Base-by-base conservation (phyloP, 2,888 invertebrate genomes). In the Lepetodrilus schrolli region DNA sequence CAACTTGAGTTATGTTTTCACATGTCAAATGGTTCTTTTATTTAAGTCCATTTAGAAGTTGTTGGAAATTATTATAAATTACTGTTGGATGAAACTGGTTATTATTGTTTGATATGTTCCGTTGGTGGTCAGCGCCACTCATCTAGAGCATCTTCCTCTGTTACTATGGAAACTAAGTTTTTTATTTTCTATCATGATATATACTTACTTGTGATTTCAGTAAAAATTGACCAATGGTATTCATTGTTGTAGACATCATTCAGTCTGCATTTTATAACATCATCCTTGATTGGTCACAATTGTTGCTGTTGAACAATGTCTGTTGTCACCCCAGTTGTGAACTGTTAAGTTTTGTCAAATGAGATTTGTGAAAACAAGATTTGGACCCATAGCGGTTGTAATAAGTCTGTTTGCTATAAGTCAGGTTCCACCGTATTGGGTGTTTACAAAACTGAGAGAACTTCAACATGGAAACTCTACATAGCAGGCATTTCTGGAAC, bases 221-320 rank as follows among this genome's bases (percentile, higher is more conserved):
- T 58, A 34, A 58, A 58, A 58, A 58, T 30, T 58, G 58, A 58
- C 58, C 58, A 58, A 58, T 58, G 58, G 58, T 26, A 58, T 30
- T 26, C 34, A 34, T 58, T 30, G 58, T 58, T 58, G 30, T 58
- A 30, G 58, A 58, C 58, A 58, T 30, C 17, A 30, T 58, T 26
- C 34, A 58, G 58, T 58, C 30, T 30, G 26, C 34, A 58, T 34
- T 30, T 30, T 58, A 34, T 58, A 58, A 58, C 58, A 58, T 58
- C 58, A 30, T 58, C 58, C 26, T 34, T 30, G 58, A 58, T 58
- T 58, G 58, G 58, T 58, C 58, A 30, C 58, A 58, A 58, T 58
- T 58, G 58, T 58, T 58, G 58, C 58, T 58, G 58, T 58, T 58
- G 58, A 58, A 58, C 58, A 58, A 58, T 58, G 34, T 30, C 58